phyloP scores from a whole-genome alignment of 2,888 invertebrate genomes.

The Octonoba sinensis region DNA sequence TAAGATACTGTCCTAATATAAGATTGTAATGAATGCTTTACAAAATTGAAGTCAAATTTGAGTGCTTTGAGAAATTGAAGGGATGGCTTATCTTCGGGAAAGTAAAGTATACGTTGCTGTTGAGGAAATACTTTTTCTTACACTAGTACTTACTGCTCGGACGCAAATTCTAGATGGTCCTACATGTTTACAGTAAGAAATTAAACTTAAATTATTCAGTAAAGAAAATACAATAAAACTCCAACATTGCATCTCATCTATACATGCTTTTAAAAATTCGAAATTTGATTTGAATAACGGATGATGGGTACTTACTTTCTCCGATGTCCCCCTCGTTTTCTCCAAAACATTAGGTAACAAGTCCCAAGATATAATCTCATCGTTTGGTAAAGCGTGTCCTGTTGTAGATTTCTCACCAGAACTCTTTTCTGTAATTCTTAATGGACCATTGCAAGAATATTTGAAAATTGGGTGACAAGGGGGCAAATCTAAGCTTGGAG shows the following conservation, averaged over 20 bases:
- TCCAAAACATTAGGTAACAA: conserved; percentile 52
- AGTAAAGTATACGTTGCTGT: too few species aligned
- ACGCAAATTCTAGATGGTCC: too few species aligned
- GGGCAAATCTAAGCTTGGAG: conserved; percentile 48
- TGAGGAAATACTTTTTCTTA: too few species aligned
- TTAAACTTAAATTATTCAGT: not conserved
- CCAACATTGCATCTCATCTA: not conserved
- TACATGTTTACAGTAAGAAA: too few species aligned
- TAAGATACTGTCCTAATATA: too few species aligned
- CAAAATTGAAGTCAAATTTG: too few species aligned
- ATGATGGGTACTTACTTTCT: conserved; percentile 21
- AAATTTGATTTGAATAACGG: not conserved
- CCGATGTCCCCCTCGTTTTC: conserved; percentile 42
- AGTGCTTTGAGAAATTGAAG: too few species aligned
- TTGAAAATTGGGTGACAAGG: conserved; percentile 47
- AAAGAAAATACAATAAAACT: not conserved
- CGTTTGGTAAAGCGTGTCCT: conserved; percentile 35
- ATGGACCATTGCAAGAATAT: conserved; percentile 15
- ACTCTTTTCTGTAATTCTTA: not conserved
- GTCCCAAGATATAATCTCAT: conserved; percentile 57
- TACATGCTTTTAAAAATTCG: too few species aligned
- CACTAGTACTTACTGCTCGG: too few species aligned
- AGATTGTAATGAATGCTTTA: too few species aligned
- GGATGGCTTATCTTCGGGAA: too few species aligned
- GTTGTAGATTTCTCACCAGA: not conserved